These are phyloP conservation scores for Cariama cristata DNA, from an alignment of 2,113 vertebrate genomes.

Conservation along the genomic window DNA sequence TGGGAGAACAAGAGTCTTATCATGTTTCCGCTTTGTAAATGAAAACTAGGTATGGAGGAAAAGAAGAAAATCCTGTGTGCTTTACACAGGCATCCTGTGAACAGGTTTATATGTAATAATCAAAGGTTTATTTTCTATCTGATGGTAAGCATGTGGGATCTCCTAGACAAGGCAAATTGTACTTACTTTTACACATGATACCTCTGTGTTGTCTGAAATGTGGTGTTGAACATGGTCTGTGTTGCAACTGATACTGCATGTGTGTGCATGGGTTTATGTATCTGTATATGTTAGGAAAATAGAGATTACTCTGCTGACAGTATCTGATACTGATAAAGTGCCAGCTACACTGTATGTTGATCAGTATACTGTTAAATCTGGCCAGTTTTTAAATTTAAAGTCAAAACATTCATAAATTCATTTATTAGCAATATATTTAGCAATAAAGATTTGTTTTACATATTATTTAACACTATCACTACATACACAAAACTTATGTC, in stretches of 20 bases:
- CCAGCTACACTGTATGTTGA: fast-evolving
- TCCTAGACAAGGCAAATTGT: neutral
- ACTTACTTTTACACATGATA: neutral
- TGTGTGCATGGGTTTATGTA: neutral
- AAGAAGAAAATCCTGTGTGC: neutral
- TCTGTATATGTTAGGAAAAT: neutral
- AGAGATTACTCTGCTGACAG: neutral
- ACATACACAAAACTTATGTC: neutral
- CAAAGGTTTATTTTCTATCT: neutral
- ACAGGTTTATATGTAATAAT: neutral
- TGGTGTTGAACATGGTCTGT: neutral
- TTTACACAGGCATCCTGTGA: neutral
- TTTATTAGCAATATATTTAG: neutral
- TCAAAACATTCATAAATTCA: neutral
- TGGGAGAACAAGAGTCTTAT: neutral
- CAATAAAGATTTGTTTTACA: neutral
- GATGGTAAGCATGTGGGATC: neutral
- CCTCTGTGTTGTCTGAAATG: neutral
- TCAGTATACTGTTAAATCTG: neutral
- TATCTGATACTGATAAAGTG: neutral
- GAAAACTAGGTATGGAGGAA: neutral
- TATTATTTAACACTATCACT: neutral
- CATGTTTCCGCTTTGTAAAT: neutral
- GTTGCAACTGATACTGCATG: neutral
- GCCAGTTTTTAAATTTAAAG: neutral